Percentiles rank a stretch among this genome's conserved stretches.
Evolutionary conservation across 2,113 vertebrate species (phyloP).

Genomic region (Oryzias curvinotus): DNA sequence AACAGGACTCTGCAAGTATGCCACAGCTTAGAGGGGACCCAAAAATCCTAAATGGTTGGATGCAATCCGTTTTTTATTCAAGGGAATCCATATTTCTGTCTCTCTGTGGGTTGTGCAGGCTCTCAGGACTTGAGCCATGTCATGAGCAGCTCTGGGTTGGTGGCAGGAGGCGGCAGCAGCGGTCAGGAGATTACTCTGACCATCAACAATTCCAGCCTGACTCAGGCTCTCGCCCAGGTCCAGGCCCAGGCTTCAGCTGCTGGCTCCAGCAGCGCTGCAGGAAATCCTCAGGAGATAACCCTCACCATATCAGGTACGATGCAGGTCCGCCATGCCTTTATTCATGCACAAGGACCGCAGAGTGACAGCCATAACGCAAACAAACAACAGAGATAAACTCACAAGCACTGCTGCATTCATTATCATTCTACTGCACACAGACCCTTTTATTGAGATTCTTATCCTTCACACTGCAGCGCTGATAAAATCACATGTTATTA

Average conservation of each 20-base stretch:
- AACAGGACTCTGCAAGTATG: slow-evolving; percentile 82
- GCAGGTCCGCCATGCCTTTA: neutral
- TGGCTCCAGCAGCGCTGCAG: slow-evolving; percentile 68
- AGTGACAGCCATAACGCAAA: slow-evolving; percentile 4
- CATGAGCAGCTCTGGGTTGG: slow-evolving; percentile 84
- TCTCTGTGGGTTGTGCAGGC: slow-evolving; percentile 67
- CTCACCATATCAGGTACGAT: slow-evolving; percentile 93
- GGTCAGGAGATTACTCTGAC: slow-evolving; percentile 95
- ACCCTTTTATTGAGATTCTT: neutral
- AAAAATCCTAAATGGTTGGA: too few species aligned
- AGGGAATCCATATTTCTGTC: neutral
- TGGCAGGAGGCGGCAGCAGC: slow-evolving; percentile 72
- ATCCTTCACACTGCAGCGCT: slow-evolving; percentile 1
- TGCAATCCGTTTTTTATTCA: too few species aligned
- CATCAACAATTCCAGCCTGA: slow-evolving; percentile 94
- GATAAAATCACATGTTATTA: neutral
- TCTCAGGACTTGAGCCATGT: slow-evolving; percentile 89
- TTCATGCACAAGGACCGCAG: neutral
- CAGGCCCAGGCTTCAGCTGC: slow-evolving; percentile 75
- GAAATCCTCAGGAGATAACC: slow-evolving; percentile 91
- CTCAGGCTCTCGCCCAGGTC: slow-evolving; percentile 87
- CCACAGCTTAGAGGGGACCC: neutral
- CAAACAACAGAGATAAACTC: neutral
- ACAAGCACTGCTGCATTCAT: slow-evolving; percentile 5
- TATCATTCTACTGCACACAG: slow-evolving; percentile 21